These are phyloP conservation scores for Mercenaria mercenaria DNA, from an alignment of 1,140 invertebrate genomes.

Conservation along the genomic window DNA sequence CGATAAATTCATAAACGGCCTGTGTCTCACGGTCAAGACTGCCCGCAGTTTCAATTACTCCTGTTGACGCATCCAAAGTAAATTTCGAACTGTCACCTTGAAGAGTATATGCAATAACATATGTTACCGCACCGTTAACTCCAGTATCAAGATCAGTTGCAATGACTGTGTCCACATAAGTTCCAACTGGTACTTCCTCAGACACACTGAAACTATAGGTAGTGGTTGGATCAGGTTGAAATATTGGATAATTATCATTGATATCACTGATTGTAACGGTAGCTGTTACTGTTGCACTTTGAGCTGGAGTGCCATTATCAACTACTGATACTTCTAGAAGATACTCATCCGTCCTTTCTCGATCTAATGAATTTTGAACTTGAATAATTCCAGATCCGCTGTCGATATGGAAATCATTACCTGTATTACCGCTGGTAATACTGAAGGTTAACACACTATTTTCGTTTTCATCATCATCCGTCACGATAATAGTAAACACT, in stretches of 20 bases:
- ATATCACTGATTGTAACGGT: slow-evolving; percentile 74
- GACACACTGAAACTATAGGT: slow-evolving; percentile 63
- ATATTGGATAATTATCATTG: slow-evolving; percentile 77
- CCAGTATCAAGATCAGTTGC: slow-evolving; percentile 72
- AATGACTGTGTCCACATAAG: slow-evolving; percentile 43
- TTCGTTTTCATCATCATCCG: slow-evolving; percentile 73
- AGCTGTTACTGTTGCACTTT: slow-evolving; percentile 53
- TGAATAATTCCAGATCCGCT: slow-evolving; percentile 73
- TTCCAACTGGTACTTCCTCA: slow-evolving; percentile 63
- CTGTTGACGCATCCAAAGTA: slow-evolving; percentile 62
- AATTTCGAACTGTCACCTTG: slow-evolving; percentile 67
- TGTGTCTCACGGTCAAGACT: slow-evolving; percentile 71
- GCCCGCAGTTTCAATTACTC: slow-evolving; percentile 68
- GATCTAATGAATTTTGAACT: slow-evolving; percentile 68
- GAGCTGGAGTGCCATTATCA: slow-evolving; percentile 69
- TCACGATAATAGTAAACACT: slow-evolving; percentile 73
- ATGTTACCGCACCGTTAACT: slow-evolving; percentile 69
- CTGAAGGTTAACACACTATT: slow-evolving; percentile 73
- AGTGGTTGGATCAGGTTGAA: slow-evolving; percentile 47
- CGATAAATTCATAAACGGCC: slow-evolving; percentile 67
- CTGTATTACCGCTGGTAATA: slow-evolving; percentile 73
- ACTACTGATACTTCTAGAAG: slow-evolving; percentile 66
- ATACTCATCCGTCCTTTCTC: slow-evolving; percentile 71
- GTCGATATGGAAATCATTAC: slow-evolving; percentile 72
- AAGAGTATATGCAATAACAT: slow-evolving; percentile 64